Conservation (phyloP, 2,797 vertebrate species). For the Crenichthys baileyi region DNA sequence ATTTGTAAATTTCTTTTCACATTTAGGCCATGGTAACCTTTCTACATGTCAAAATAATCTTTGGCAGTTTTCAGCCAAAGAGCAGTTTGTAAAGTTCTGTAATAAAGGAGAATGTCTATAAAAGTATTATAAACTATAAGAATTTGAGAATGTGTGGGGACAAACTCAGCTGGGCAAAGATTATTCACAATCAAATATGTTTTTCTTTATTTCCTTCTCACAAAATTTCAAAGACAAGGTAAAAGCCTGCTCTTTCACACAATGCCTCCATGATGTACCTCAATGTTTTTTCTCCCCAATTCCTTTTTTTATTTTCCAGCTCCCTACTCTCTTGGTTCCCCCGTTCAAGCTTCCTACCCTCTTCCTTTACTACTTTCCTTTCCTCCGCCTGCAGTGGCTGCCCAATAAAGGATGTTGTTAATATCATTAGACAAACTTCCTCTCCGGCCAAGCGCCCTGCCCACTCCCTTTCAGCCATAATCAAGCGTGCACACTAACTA, state of each 20-base stretch:
- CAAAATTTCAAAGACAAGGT: conserved; percentile 33
- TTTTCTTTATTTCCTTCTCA: conserved; percentile 20
- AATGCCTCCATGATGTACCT: conserved; percentile 41
- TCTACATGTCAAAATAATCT: neutral
- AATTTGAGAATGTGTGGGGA: conserved; percentile 21
- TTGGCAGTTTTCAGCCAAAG: too few relatives aligned
- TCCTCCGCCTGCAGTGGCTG: conserved; percentile 57
- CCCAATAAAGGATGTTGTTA: conserved; percentile 81
- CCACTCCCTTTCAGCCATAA: conserved; percentile 77
- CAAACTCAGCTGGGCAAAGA: conserved; percentile 6
- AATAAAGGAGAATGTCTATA: conserved; percentile 8
- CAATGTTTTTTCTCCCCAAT: conserved; percentile 16
- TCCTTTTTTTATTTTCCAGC: conserved; percentile 2
- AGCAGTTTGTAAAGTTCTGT: neutral
- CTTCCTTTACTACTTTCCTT: conserved; percentile 32
- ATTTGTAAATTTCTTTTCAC: neutral
- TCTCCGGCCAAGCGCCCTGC: conserved; percentile 64
- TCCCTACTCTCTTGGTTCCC: neutral
- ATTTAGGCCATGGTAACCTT: neutral
- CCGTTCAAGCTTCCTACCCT: conserved; percentile 6
- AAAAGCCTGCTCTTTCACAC: conserved; percentile 6
- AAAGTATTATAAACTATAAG: conserved; percentile 25
- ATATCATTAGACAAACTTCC: conserved; percentile 79
- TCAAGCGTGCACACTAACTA: conserved; percentile 74
- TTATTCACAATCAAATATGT: conserved; percentile 20